Conservation (phyloP, 2,113 vertebrate species). For the Crotalus horridus region DNA sequence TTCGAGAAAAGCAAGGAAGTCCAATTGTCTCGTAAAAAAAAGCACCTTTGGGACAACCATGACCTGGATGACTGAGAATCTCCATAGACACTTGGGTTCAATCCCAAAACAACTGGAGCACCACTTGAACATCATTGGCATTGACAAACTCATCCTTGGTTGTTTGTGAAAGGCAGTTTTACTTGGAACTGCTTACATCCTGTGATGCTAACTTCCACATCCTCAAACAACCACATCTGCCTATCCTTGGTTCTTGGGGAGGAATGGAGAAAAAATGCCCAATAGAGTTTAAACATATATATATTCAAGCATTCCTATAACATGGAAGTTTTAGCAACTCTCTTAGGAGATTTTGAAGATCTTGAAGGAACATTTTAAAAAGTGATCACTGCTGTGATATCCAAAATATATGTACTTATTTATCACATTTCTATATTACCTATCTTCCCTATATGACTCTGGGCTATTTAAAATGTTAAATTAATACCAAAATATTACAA, state of each 20-base stretch:
- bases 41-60: too few species aligned
- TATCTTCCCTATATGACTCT: background rate
- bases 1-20: too few species aligned
- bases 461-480: background rate
- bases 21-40: too few species aligned
- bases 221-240: background rate
- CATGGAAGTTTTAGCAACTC: background rate
- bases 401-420: background rate
- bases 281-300: background rate
- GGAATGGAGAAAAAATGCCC: background rate
- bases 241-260: background rate
- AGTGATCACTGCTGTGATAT: background rate
- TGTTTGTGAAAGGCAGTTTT: background rate
- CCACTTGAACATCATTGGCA: background rate
- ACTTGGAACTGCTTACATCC: background rate
- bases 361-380: background rate
- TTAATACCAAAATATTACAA: background rate
- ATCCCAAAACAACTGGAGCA: background rate
- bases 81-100: too few species aligned
- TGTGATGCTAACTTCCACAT: background rate
- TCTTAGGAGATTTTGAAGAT: background rate
- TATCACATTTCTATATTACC: background rate
- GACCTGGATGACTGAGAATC: too few species aligned
- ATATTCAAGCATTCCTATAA: background rate
- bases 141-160: background rate